Evolutionary conservation across 2,797 vertebrate genomes (phyloP).

Genomic region (Thunnus albacares): DNA sequence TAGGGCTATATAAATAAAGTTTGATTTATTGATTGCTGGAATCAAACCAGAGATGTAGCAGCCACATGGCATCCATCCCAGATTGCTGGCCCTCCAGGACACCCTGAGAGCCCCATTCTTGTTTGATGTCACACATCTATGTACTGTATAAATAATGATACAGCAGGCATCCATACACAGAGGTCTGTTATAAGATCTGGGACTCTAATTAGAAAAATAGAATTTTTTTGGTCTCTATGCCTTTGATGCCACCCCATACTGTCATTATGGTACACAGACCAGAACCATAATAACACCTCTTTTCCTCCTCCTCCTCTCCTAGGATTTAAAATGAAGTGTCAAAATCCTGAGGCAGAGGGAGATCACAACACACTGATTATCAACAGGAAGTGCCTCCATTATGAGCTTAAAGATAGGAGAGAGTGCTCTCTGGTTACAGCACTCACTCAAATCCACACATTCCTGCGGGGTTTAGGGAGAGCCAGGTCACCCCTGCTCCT

Average conservation of each 20-base stretch:
- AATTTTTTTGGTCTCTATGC: constrained; percentile 1
- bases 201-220: constrained; percentile 47
- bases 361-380: constrained; percentile 85
- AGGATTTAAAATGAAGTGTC: constrained; percentile 75
- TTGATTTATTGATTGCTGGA: no score
- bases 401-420: constrained; percentile 83
- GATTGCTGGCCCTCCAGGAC: not conserved
- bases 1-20: no score
- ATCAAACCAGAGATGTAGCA: not conserved
- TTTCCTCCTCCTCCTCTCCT: constrained; percentile 39
- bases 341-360: constrained; percentile 72
- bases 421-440: constrained; percentile 83
- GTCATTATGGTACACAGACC: constrained; percentile 62
- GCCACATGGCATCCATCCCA: not conserved
- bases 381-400: constrained; percentile 87
- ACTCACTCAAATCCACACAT: constrained; percentile 82
- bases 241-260: constrained; percentile 57
- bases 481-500: constrained; percentile 63
- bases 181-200: constrained; percentile 34
- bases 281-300: constrained; percentile 63
- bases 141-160: constrained; percentile 16
- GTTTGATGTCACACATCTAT: constrained; percentile 11
- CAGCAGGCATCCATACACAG: constrained; percentile 15
- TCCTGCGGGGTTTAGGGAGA: constrained; percentile 81
- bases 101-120: not conserved